phyloP scores from a whole-genome alignment of 2,113 vertebrate species.

The Pygoscelis antarcticus region DNA sequence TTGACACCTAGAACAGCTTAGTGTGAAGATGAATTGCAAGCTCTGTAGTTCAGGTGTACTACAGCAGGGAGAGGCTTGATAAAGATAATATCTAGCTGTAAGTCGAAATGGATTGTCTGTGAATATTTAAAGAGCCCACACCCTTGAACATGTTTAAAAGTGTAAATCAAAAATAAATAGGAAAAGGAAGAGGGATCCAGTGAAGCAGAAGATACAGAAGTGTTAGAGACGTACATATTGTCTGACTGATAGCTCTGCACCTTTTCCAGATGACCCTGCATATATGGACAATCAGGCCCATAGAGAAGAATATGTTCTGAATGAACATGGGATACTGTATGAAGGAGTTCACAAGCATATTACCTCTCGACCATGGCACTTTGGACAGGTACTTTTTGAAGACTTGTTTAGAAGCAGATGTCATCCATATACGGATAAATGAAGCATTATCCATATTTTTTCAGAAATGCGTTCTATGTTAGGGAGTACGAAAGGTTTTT shows the following conservation, averaged over 20 bases:
- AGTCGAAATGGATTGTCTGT: background rate
- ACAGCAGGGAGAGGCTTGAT: background rate
- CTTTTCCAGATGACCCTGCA: constrained; percentile 67
- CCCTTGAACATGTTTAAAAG: background rate
- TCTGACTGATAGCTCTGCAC: background rate
- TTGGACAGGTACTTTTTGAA: constrained; percentile 65
- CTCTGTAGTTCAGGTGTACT: background rate
- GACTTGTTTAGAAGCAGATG: background rate
- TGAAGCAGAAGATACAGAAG: background rate
- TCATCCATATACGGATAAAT: background rate
- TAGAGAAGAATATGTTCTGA: constrained; percentile 66
- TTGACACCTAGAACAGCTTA: background rate
- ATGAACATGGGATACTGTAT: constrained; percentile 68
- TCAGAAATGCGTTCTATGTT: background rate
- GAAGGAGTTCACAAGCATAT: constrained; percentile 63
- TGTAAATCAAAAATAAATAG: background rate
- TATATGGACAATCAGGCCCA: constrained; percentile 63
- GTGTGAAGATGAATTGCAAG: background rate
- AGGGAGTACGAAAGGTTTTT: background rate
- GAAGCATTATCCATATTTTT: background rate
- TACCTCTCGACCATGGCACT: constrained; percentile 61
- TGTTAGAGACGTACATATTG: background rate
- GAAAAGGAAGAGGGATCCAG: background rate
- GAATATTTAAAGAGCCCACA: background rate
- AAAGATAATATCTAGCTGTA: background rate